phyloP scores from a whole-genome alignment of 2,888 invertebrate species.

The Amiota mariae region DNA sequence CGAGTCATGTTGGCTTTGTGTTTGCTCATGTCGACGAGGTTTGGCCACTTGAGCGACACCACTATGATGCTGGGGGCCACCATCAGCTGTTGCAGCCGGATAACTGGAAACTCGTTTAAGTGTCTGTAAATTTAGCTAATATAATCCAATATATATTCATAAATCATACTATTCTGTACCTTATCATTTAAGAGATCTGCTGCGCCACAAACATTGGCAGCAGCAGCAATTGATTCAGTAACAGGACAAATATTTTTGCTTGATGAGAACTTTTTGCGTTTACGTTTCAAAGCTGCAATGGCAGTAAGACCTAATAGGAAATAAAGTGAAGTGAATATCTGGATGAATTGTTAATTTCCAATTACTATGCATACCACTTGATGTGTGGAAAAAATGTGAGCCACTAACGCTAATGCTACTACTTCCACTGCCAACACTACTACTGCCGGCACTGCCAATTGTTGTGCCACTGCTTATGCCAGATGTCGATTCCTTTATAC shows the following conservation, averaged over 20 bases:
- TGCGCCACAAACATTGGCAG: slow-evolving; percentile 47
- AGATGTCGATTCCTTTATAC: slow-evolving; percentile 39
- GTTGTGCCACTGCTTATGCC: slow-evolving; percentile 38
- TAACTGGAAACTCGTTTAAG: slow-evolving; percentile 83
- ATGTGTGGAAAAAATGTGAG: slow-evolving; percentile 69
- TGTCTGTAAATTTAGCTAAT: slow-evolving; percentile 69
- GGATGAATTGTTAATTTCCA: not conserved
- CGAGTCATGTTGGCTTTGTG: slow-evolving; percentile 79
- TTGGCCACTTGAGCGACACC: slow-evolving; percentile 72
- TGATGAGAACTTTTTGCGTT: slow-evolving; percentile 88
- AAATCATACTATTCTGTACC: slow-evolving; percentile 43
- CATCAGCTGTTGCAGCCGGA: slow-evolving; percentile 75
- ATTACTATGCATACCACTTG: slow-evolving; percentile 61
- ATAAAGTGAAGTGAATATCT: not conserved
- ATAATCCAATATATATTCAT: not conserved
- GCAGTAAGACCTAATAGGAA: slow-evolving; percentile 73
- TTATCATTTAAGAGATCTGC: slow-evolving; percentile 67
- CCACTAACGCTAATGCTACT: slow-evolving; percentile 46
- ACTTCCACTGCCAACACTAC: slow-evolving; percentile 20
- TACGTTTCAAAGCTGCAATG: slow-evolving; percentile 83
- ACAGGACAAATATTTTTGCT: slow-evolving; percentile 81
- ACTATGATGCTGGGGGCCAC: slow-evolving; percentile 65
- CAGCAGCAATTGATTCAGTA: slow-evolving; percentile 72
- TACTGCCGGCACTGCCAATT: slow-evolving; percentile 17
- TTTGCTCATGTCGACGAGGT: slow-evolving; percentile 76